phyloP scores from a whole-genome alignment of 1,140 invertebrate species.

The Cydia splendana region DNA sequence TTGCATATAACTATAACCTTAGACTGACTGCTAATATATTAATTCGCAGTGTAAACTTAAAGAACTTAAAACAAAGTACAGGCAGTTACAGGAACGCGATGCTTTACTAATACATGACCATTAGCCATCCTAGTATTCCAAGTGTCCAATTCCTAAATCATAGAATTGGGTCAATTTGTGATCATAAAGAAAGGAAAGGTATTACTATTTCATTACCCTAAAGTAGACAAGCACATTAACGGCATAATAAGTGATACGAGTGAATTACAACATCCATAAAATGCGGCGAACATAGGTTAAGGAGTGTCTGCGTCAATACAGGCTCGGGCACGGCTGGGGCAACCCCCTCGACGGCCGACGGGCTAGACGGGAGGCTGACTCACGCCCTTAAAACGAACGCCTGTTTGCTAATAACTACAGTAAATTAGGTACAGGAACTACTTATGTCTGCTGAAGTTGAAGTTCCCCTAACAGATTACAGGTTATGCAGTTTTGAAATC shows the following conservation, averaged over 20 bases:
- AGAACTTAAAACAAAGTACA: background rate
- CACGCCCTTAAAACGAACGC: background rate
- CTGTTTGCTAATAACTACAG: background rate
- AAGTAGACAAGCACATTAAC: background rate
- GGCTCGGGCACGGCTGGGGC: background rate
- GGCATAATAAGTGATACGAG: background rate
- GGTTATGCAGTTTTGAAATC: no score
- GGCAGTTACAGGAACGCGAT: no score
- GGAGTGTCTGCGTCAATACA: constrained; percentile 27
- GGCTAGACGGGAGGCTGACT: constrained; percentile 7
- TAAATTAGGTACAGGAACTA: background rate
- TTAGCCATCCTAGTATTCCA: no score
- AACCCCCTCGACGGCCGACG: constrained; percentile 4
- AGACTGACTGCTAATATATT: background rate
- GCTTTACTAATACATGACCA: no score
- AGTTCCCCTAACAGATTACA: background rate
- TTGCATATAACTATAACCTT: background rate
- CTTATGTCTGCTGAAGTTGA: background rate
- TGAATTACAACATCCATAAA: background rate
- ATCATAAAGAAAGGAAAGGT: no score
- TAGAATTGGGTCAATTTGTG: no score
- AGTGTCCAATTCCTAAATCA: no score
- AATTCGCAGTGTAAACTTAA: background rate
- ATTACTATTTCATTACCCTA: no score
- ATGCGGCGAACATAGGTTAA: constrained; percentile 4